These are phyloP conservation scores for Sceloporus undulatus DNA, from an alignment of 2,113 vertebrate species.

Conservation along the genomic window DNA sequence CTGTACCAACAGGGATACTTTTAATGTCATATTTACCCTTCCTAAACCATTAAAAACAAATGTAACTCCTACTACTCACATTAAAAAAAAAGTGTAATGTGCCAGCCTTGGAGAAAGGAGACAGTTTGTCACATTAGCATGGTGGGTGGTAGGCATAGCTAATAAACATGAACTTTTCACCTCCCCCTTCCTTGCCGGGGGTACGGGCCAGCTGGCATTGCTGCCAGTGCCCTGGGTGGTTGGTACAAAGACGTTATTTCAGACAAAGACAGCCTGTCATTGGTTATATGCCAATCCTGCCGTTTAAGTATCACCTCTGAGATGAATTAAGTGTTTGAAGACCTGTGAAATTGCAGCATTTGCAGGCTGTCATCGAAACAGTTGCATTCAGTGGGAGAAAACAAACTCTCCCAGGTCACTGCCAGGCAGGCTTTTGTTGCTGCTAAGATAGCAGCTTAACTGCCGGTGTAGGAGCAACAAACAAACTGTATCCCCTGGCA, in stretches of 20 bases:
- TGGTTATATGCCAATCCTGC: not conserved
- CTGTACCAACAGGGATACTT: not conserved
- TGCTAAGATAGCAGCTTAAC: conserved; percentile 40
- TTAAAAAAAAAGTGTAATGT: not conserved
- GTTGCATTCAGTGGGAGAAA: conserved; percentile 22
- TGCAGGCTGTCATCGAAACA: conserved; percentile 40
- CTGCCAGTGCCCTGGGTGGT: not conserved
- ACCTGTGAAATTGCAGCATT: conserved; percentile 39
- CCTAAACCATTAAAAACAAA: too few relatives aligned
- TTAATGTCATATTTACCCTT: not conserved
- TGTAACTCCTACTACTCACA: too few relatives aligned
- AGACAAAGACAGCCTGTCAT: conserved; percentile 9
- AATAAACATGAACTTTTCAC: not conserved
- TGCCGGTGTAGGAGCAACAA: not conserved
- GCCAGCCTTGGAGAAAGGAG: not conserved
- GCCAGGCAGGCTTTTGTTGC: conserved; percentile 31
- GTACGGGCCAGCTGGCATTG: not conserved
- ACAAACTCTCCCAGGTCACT: conserved; percentile 29
- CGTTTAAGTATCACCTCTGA: not conserved
- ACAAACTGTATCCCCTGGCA: rapidly evolving
- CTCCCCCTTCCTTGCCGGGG: not conserved
- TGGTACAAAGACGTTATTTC: not conserved
- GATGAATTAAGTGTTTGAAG: conserved; percentile 50
- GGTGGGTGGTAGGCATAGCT: not conserved
- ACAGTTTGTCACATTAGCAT: conserved; percentile 14